Evolutionary conservation across 2,888 invertebrate species (phyloP).

Genomic region (Buathra laborator): DNA sequence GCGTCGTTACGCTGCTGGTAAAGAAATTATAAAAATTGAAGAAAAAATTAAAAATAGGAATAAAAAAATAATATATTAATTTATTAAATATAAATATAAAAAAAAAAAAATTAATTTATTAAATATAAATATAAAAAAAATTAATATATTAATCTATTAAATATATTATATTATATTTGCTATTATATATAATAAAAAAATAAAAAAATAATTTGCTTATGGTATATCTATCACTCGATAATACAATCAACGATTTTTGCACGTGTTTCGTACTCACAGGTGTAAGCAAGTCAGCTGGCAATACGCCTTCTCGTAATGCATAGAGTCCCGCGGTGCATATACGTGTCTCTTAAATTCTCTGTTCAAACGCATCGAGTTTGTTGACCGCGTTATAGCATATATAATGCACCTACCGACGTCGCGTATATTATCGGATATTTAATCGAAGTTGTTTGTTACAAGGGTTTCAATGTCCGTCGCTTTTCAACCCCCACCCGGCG

Average conservation of each 20-base stretch:
- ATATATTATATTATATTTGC: constrained; percentile 39
- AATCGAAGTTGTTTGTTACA: constrained; percentile 56
- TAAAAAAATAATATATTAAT: not conserved
- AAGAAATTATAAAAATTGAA: not conserved
- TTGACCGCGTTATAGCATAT: constrained; percentile 29
- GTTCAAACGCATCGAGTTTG: constrained; percentile 46
- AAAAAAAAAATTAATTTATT: not conserved
- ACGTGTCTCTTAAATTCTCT: constrained; percentile 8
- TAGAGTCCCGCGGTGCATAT: not conserved
- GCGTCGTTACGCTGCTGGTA: constrained; percentile 6
- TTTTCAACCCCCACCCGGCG: constrained; percentile 10
- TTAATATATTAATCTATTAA: too few relatives aligned
- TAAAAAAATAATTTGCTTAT: too few relatives aligned
- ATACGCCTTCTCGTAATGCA: not conserved
- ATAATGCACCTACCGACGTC: constrained; percentile 1
- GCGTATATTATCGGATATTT: constrained; percentile 55
- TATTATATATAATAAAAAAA: too few relatives aligned
- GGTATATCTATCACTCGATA: constrained; percentile 19
- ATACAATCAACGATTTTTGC: constrained; percentile 22
- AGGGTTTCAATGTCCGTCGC: constrained; percentile 60
- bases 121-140: not conserved
- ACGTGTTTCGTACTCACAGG: constrained; percentile 51
- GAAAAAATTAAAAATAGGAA: too few relatives aligned
- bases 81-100: not conserved
- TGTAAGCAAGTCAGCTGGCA: constrained; percentile 40